Base-by-base conservation (phyloP, 2,797 vertebrate genomes). In the Danio tinwini region DNA sequence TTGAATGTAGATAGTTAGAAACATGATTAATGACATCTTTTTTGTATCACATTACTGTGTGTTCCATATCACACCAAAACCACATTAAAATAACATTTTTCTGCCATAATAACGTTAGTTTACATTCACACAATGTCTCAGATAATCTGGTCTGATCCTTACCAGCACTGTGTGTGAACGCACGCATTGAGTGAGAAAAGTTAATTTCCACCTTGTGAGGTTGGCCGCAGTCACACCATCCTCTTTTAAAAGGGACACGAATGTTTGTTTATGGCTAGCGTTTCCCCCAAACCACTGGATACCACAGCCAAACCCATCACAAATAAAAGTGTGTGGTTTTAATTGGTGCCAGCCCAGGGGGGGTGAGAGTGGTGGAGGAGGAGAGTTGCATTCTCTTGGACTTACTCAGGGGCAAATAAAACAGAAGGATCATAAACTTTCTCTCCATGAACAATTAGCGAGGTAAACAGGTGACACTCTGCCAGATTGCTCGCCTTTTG, bases 401-500 rank as follows among this genome's bases (percentile, higher is more conserved):
- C 86, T 93, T 90, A 93, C 88, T 93, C 89, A 93, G 88, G 88
- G 89, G 86, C 90, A 87, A 85, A 91, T 93, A 92, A 94, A 94
- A 90, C 84, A 88, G 88, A 91, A 86, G 86, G 90, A 91, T 93
- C 92, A 89, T 92, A 93, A 93, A 93, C 87, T 82, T 72, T 68
- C 87, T 88, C 85, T 90, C 89, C 91, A 90, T 90, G 90, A 89
- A 87, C 86, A 91, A 91, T 92, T 91, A 91, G 84, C 74, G 88
- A 88, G 89, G 88, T 91, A 93, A 93, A 92, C 91, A 93, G 90
- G 90, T 92, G 88, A 92, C 85, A 81, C 85, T 67, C 12, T 92
- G 92, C 92, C 91, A 93, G 86, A 83, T 71, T 70, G 73, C 85
- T 90, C 81, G 85, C 56, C 82, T 82, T 88, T 91, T 90, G 90